Base-by-base conservation (phyloP, 2,113 vertebrate genomes). In the Bambusicola thoracicus region DNA sequence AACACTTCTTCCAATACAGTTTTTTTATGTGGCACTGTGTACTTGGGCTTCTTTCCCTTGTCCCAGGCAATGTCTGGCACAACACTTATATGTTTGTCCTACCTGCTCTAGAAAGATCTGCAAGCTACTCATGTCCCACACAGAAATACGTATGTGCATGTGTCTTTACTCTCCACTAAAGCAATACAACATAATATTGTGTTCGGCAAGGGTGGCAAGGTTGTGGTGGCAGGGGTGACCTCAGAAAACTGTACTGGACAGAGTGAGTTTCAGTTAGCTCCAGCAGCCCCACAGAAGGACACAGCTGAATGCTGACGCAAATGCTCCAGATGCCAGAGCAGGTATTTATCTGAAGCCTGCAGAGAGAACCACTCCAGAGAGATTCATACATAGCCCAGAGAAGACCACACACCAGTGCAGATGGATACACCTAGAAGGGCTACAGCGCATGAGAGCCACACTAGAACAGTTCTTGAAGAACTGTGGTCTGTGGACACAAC, bases 211-310 rank as follows among this genome's bases (percentile, higher is more conserved):
- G 5, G 17, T 29, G 6, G 30, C 13, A 76, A 70, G 49, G n/a
- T 14, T 12, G 19, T 12, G 17, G 20, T 34, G 43, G 24, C 6
- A 43, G 32, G 3, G 19, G 4, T 41, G 11, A 19, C 22, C 36
- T 58, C 13, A 34, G 30, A 69, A 10, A n/a, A 48, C 12, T 2
- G 3, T 12, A 13, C 2, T 2, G 0, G 12, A 32, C 21, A 65
- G 44, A 53, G 41, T 7, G 12, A 32, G 48, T 43, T 56, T 14
- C 36, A 58, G 18, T 20, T 1, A 1, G 25, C 32, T 49, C 8
- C 36, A 59, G 14, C 0, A 2, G 43, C 19, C 21, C 13, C 36
- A 27, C 9, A 1, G 1, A 32, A 56, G 41, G 43, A 58, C n/a
- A 41, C 7, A 13, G 8, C 18, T 49, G 34, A 80, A 15, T 13